phyloP scores from a whole-genome alignment of 2,888 invertebrate genomes.

The Eristalis tenax region DNA sequence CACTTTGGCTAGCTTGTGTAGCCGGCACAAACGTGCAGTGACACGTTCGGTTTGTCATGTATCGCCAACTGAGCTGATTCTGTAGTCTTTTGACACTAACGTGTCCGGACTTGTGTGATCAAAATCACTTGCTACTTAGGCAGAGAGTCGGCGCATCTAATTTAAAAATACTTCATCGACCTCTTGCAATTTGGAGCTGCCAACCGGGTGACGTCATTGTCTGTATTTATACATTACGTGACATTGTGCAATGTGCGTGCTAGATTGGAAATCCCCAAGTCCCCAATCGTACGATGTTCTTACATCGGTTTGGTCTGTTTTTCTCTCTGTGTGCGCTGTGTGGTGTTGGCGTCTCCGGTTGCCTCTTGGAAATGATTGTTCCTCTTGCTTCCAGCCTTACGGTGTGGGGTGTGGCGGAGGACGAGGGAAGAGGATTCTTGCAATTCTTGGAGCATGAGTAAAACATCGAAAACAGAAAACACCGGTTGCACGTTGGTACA shows the following conservation, averaged over 20 bases:
- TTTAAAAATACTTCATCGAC: constrained; percentile 24
- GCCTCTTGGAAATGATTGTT: not conserved
- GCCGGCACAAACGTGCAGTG: constrained; percentile 34
- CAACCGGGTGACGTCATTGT: constrained; percentile 53
- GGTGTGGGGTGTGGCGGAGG: not conserved
- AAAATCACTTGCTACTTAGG: not conserved
- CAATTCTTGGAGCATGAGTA: constrained; percentile 66
- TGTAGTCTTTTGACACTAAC: constrained; percentile 5
- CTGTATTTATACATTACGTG: constrained; percentile 52
- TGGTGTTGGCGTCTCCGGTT: constrained; percentile 1
- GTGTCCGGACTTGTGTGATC: constrained; percentile 17
- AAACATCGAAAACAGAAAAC: constrained; percentile 35
- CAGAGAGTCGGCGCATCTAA: not conserved
- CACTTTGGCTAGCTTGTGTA: constrained; percentile 15
- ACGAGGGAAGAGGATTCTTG: constrained; percentile 33
- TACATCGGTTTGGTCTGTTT: constrained; percentile 6
- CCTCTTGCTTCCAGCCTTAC: not conserved
- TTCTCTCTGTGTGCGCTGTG: not conserved
- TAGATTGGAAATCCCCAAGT: constrained; percentile 56
- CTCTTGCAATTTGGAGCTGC: constrained; percentile 10
- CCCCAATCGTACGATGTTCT: constrained; percentile 27
- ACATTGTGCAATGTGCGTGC: constrained; percentile 62
- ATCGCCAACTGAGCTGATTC: not conserved
- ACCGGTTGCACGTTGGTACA: constrained; percentile 51
- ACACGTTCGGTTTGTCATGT: constrained; percentile 60